phyloP scores from a whole-genome alignment of 2,113 vertebrate genomes.

The Hydrochoerus hydrochaeris region DNA sequence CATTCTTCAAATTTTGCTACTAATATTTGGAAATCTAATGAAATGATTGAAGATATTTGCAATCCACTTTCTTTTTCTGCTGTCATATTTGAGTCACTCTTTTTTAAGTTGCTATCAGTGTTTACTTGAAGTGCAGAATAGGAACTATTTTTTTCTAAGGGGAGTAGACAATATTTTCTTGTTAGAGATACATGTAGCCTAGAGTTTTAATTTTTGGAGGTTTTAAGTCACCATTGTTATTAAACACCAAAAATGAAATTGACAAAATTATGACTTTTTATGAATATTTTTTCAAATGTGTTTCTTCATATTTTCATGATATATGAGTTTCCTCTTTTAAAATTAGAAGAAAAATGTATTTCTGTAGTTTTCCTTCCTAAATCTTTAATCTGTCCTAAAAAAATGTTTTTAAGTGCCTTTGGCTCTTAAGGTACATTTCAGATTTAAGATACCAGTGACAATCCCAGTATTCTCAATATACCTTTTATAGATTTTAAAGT shows the following conservation, averaged over 20 bases:
- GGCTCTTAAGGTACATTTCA: slow-evolving; percentile 6
- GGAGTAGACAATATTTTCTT: slow-evolving; percentile 59
- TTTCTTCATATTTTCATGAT: slow-evolving; percentile 22
- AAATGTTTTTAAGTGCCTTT: background rate
- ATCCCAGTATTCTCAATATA: background rate
- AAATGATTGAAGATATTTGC: background rate
- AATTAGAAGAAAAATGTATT: background rate
- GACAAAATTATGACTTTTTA: background rate
- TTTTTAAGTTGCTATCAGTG: background rate
- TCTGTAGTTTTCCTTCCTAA: background rate
- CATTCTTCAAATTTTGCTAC: slow-evolving; percentile 8
- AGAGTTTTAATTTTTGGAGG: background rate
- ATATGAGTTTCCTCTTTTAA: slow-evolving; percentile 16
- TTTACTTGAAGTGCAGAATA: slow-evolving; percentile 48
- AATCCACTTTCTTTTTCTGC: slow-evolving; percentile 37
- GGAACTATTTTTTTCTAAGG: background rate
- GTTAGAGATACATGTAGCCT: background rate
- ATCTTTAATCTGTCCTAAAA: slow-evolving; percentile 54
- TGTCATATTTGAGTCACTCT: slow-evolving; percentile 16
- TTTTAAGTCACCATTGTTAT: slow-evolving; percentile 65
- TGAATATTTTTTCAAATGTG: background rate
- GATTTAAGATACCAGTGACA: slow-evolving; percentile 30
- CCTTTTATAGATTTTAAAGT: slow-evolving; percentile 51
- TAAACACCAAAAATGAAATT: slow-evolving; percentile 12
- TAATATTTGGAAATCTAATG: slow-evolving; percentile 6